These are phyloP conservation scores for Stictonetta naevosa DNA, from an alignment of 2,113 vertebrate genomes.

Conservation along the genomic window DNA sequence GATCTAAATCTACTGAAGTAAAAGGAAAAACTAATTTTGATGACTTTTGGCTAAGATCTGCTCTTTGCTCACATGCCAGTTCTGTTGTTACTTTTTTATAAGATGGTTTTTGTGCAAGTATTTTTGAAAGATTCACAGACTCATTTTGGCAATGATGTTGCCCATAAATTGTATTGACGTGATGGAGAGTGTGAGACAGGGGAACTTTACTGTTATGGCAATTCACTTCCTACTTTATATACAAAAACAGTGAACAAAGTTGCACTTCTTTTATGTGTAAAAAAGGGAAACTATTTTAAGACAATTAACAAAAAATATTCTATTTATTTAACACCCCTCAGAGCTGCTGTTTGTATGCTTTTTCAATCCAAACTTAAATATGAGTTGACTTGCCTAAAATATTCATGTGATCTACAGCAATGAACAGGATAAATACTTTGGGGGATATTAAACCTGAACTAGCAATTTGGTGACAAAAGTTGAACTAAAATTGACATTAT, in stretches of 20 bases:
- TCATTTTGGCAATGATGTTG: not conserved
- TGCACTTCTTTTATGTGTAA: not conserved
- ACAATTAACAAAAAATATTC: not conserved
- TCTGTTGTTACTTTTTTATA: not conserved
- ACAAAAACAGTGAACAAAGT: not conserved
- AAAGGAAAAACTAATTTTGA: not conserved
- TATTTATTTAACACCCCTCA: not conserved
- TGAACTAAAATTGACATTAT: not conserved
- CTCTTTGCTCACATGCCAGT: not conserved
- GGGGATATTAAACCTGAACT: not conserved
- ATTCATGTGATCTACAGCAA: not conserved
- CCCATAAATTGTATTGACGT: not conserved
- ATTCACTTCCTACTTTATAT: conserved; percentile 1
- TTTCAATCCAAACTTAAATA: not conserved
- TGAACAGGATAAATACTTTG: not conserved
- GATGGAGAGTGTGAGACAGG: not conserved
- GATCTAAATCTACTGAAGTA: not conserved
- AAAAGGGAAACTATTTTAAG: not conserved
- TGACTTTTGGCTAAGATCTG: not conserved
- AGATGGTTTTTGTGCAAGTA: not conserved
- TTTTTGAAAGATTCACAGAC: not conserved
- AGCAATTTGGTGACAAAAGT: not conserved
- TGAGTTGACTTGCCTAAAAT: not conserved
- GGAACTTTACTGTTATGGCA: not conserved
- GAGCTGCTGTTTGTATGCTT: not conserved